phyloP scores from a whole-genome alignment of 2,888 invertebrate genomes.

The Caenorhabditis zanzibari region DNA sequence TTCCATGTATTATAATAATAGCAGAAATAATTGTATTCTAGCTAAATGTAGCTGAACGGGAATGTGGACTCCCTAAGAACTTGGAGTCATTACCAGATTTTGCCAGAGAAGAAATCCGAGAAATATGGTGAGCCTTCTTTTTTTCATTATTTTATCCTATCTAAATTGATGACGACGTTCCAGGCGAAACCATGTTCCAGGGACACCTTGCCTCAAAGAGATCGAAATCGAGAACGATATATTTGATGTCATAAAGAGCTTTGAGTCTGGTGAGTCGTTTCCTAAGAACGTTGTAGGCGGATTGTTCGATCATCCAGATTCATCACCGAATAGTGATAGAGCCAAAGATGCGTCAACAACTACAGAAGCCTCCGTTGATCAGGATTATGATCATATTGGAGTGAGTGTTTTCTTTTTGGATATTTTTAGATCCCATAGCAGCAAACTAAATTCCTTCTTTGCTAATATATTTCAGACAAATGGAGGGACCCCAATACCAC shows the following conservation, averaged over 20 bases:
- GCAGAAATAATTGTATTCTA: background rate
- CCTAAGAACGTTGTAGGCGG: background rate
- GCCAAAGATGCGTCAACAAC: background rate
- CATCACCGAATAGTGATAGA: constrained; percentile 35
- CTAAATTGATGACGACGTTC: background rate
- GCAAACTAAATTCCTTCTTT: background rate
- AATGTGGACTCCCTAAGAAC: constrained; percentile 78
- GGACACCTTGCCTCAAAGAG: constrained; percentile 77
- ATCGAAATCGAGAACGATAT: constrained; percentile 79
- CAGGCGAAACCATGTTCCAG: constrained; percentile 79
- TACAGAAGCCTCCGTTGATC: constrained; percentile 5
- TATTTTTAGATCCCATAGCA: background rate
- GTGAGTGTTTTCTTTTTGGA: constrained; percentile 15
- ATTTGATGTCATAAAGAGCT: constrained; percentile 77
- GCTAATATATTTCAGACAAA: constrained; percentile 45
- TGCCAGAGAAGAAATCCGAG: constrained; percentile 79
- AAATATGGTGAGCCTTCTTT: constrained; percentile 75
- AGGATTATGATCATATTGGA: constrained; percentile 54
- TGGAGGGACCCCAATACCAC: constrained; percentile 62
- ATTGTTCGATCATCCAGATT: constrained; percentile 14
- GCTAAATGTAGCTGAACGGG: constrained; percentile 27
- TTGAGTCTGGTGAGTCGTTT: constrained; percentile 68
- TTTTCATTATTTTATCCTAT: background rate
- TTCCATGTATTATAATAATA: background rate
- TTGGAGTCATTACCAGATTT: constrained; percentile 76